These are phyloP conservation scores for Paelopatides confundens DNA, from an alignment of 53 echinoderm and acorn worm genomes.

Conservation along the genomic window DNA sequence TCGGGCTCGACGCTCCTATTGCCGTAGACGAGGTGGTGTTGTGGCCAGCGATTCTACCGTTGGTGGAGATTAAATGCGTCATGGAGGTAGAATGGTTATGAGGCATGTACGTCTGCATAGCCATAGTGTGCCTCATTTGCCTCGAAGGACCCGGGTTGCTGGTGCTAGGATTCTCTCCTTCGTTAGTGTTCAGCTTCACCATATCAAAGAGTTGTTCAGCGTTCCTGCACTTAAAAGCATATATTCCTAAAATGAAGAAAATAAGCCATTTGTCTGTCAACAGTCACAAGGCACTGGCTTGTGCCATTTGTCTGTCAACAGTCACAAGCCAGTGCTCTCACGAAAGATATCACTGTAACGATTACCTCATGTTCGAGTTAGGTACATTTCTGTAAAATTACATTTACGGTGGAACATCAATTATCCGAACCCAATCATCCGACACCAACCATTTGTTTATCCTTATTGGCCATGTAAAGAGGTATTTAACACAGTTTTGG, in stretches of 20 bases:
- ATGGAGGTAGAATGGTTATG: slow-evolving; percentile 36
- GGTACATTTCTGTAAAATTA: too few relatives aligned
- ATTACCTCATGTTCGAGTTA: too few relatives aligned
- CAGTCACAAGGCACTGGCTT: too few relatives aligned
- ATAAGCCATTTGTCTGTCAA: not conserved
- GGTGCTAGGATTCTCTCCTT: slow-evolving; percentile 51
- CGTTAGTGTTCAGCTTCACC: slow-evolving; percentile 85
- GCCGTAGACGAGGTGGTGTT: slow-evolving; percentile 36
- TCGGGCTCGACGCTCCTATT: slow-evolving; percentile 40
- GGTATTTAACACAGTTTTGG: too few relatives aligned
- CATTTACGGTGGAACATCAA: too few relatives aligned
- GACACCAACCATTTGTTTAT: too few relatives aligned
- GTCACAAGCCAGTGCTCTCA: too few relatives aligned
- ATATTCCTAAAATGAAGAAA: slow-evolving; percentile 72
- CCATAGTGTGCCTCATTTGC: not conserved
- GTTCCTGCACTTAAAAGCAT: slow-evolving; percentile 96
- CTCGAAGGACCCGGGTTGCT: slow-evolving; percentile 8
- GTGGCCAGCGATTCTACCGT: slow-evolving; percentile 47
- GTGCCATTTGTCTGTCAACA: too few relatives aligned
- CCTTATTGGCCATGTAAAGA: too few relatives aligned
- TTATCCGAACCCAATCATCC: too few relatives aligned
- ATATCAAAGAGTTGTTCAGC: slow-evolving; percentile 82
- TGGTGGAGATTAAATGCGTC: slow-evolving; percentile 41
- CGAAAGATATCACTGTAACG: too few relatives aligned
- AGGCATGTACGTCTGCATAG: not conserved